Conservation (phyloP, 1,140 invertebrate genomes). For the Pogonus chalceus region DNA sequence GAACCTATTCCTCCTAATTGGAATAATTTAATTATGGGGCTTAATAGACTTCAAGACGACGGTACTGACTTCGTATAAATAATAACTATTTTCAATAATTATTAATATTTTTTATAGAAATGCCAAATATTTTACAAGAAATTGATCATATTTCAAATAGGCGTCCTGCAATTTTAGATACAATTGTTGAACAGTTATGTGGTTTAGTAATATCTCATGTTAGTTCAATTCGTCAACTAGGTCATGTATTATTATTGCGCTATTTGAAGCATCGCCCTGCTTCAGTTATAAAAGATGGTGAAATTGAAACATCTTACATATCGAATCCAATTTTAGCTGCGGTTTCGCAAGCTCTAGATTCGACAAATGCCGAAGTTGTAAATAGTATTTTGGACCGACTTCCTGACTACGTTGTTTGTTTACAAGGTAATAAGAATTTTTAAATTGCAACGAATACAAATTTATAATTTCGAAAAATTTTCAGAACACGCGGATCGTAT, state of each 20-base stretch:
- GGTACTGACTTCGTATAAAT: constrained; percentile 28
- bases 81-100: constrained; percentile 6
- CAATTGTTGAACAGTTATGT: constrained; percentile 51
- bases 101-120: constrained; percentile 32
- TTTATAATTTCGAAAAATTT: constrained; percentile 37
- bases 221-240: constrained; percentile 49
- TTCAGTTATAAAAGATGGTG: constrained; percentile 34
- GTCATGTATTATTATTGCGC: constrained; percentile 53
- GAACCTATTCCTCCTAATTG: constrained; percentile 42
- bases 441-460: too few relatives aligned
- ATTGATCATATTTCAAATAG: constrained; percentile 59
- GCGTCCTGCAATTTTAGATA: constrained; percentile 54
- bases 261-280: constrained; percentile 56
- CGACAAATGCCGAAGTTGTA: constrained; percentile 65
- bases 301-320: too few relatives aligned
- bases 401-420: constrained; percentile 68
- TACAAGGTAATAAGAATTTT: constrained; percentile 53
- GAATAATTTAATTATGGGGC: constrained; percentile 37
- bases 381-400: constrained; percentile 70
- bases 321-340: constrained; percentile 37
- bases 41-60: constrained; percentile 38
- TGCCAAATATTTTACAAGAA: constrained; percentile 40
- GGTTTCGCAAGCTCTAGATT: constrained; percentile 70
- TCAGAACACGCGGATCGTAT: constrained; percentile 68
- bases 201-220: constrained; percentile 51